phyloP scores from a whole-genome alignment of 2,888 invertebrate genomes.

The Melieria picta region DNA sequence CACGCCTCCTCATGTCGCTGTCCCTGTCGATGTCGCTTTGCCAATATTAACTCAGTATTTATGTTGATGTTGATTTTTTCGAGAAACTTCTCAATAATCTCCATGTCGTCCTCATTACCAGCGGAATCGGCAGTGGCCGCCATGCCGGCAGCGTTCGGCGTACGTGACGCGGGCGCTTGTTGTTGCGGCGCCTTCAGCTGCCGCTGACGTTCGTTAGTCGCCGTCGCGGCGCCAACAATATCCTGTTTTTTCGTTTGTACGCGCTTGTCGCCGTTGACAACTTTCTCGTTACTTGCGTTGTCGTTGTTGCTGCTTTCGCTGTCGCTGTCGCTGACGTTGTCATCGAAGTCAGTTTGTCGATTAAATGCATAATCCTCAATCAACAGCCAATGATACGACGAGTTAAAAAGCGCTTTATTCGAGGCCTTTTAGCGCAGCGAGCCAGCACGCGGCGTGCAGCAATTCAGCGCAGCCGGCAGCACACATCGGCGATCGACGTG shows the following conservation, averaged over 20 bases:
- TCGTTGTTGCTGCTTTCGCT: slow-evolving; percentile 21
- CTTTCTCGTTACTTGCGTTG: slow-evolving; percentile 11
- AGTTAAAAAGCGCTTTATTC: slow-evolving; percentile 63
- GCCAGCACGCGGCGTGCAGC: not conserved
- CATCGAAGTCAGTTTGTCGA: slow-evolving; percentile 49
- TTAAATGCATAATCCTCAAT: slow-evolving; percentile 63
- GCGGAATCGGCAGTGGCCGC: slow-evolving; percentile 13
- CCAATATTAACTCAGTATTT: slow-evolving; percentile 65
- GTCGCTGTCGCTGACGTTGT: slow-evolving; percentile 35
- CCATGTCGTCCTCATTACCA: slow-evolving; percentile 44
- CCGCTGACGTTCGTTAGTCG: not conserved
- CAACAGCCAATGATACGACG: slow-evolving; percentile 66
- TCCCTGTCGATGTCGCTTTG: slow-evolving; percentile 50
- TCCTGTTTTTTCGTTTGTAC: not conserved
- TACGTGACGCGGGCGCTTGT: slow-evolving; percentile 15
- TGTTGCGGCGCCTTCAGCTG: slow-evolving; percentile 23
- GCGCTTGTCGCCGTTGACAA: not conserved
- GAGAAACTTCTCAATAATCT: slow-evolving; percentile 63
- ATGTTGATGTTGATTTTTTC: slow-evolving; percentile 65
- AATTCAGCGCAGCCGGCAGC: not conserved
- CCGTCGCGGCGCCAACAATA: too few species aligned
- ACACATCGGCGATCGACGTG: not conserved
- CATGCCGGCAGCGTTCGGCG: slow-evolving; percentile 13
- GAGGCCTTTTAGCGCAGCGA: slow-evolving; percentile 58
- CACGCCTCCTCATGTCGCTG: slow-evolving; percentile 10